Conservation (phyloP, 1,140 invertebrate genomes). For the Leptinotarsa lineolata region DNA sequence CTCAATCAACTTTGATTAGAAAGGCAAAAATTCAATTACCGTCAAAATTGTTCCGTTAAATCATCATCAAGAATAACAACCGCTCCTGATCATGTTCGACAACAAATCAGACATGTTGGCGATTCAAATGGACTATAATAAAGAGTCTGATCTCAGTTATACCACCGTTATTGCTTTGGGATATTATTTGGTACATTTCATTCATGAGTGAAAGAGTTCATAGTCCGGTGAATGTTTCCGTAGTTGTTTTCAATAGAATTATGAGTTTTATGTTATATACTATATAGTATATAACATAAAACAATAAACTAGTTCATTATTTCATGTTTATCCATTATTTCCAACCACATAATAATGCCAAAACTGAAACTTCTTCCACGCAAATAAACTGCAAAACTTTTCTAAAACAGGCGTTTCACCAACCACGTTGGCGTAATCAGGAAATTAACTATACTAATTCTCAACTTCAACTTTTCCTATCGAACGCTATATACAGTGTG, state of each 20-base stretch:
- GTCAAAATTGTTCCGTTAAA: constrained; percentile 6
- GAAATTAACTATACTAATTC: too few species aligned
- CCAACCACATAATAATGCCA: too few species aligned
- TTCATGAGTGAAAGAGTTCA: not conserved
- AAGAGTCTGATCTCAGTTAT: not conserved
- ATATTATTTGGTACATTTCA: not conserved
- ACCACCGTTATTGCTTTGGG: not conserved
- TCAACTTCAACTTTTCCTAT: too few species aligned
- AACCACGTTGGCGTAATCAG: too few species aligned
- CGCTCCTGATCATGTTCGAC: not conserved
- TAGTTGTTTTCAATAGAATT: not conserved
- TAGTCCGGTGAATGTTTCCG: not conserved
- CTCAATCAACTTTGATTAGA: not conserved
- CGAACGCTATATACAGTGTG: too few species aligned
- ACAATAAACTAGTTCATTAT: too few species aligned
- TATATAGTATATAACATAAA: too few species aligned
- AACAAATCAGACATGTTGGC: not conserved
- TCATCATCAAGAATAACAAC: not conserved
- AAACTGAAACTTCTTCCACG: too few species aligned
- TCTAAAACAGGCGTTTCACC: too few species aligned
- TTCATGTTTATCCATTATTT: too few species aligned
- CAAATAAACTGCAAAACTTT: too few species aligned
- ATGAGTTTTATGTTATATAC: not conserved
- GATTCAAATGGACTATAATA: not conserved
- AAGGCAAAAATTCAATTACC: constrained; percentile 8